Evolutionary conservation across 1,140 invertebrate species (phyloP), one percentile per base, ranked within the genome.

Genomic region (Pseudomyrmex gracilis): DNA sequence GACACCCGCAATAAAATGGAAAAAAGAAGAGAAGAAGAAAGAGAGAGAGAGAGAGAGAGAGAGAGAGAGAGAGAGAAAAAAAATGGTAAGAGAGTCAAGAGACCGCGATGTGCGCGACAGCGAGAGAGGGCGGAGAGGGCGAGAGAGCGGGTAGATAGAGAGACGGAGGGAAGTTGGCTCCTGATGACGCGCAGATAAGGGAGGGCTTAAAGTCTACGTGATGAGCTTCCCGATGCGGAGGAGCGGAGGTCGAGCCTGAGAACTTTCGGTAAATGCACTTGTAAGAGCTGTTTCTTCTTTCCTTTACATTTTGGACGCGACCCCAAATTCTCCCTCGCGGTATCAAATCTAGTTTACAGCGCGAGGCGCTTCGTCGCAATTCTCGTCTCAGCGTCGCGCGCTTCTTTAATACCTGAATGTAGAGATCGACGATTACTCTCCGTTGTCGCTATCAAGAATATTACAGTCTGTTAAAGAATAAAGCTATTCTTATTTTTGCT

Each of bases 161-260:
- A 89, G 90, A 90, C 87, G 86, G 89, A 90, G 84, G 80, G 87
- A 89, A 89, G 87, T 87, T 84, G 85, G 87, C 87, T 91, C 91
- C 86, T 88, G 93, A 94, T 94, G 93, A 94, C 91, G 93, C 90
- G 90, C 82, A 94, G 93, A 94, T 94, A 94, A 94, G 93, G 92
- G 92, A 92, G 92, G 92, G 92, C 92, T 93, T 91, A 90, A 91
- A 90, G 90, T 90, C 90, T 94, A 94, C 93, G 93, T 94, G 93
- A 93, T 91, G 92, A 91, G 93, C 90, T 93, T 94, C 85, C 90
- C 90, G 93, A 94, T 94, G 93, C 76, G 89, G 85, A 83, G 84
- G 85, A 87, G 88, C 88, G 82, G 88, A 84, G 82, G 84, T 86
- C 73, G 90, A 92, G 92, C 92, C 92, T 94, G 93, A 94, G 93